Percentiles rank a stretch among this genome's conserved stretches.
Conservation (phyloP, 2,888 invertebrate species). For the Troilus luridus region DNA sequence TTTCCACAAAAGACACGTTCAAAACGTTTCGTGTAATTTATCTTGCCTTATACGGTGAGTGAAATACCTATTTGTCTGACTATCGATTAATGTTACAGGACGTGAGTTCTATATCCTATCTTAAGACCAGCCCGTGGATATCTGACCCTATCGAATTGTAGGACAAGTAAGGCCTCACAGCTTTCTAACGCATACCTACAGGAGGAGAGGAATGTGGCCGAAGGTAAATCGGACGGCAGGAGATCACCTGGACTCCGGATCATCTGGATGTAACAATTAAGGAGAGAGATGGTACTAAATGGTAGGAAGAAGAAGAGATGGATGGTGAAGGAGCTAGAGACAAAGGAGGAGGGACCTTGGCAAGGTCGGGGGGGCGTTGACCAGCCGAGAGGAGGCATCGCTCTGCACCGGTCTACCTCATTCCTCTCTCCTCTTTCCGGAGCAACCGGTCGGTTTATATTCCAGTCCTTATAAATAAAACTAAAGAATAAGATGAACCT, state of each 20-base stretch:
- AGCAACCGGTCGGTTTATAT: neutral
- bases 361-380: conserved; percentile 54
- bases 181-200: conserved; percentile 34
- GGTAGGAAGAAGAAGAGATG: neutral
- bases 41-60: too few relatives aligned
- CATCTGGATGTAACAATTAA: neutral
- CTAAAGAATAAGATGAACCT: too few relatives aligned
- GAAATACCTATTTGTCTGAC: neutral
- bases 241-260: neutral
- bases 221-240: neutral
- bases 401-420: conserved; percentile 1
- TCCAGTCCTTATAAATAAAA: too few relatives aligned
- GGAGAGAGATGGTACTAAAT: conserved; percentile 17
- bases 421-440: neutral
- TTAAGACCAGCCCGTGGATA: neutral
- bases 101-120: neutral
- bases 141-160: conserved; percentile 26
- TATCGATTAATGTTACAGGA: neutral
- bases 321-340: conserved; percentile 3
- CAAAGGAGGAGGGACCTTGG: conserved; percentile 41
- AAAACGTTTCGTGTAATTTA: too few relatives aligned
- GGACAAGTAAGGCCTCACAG: conserved; percentile 13
- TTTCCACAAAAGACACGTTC: too few relatives aligned
- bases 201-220: conserved; percentile 20
- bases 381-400: conserved; percentile 1